These are phyloP conservation scores for Rhinella marina DNA, from an alignment of 2,797 vertebrate genomes.

Conservation along the genomic window DNA sequence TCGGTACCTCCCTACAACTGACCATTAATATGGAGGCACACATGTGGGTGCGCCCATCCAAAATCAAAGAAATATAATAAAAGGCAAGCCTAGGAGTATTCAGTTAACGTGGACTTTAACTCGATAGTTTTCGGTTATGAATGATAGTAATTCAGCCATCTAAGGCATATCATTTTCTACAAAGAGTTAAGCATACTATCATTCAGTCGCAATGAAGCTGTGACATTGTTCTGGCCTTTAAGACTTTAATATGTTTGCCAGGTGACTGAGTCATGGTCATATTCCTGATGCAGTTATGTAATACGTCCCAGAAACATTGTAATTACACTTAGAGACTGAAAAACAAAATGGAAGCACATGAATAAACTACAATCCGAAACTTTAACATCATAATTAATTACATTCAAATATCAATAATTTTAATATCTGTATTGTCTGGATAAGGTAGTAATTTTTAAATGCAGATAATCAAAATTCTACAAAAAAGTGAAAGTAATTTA, in stretches of 20 bases:
- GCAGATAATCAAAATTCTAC: not conserved
- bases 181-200: constrained; percentile 19
- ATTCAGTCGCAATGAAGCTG: constrained; percentile 17
- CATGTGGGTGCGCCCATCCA: no score
- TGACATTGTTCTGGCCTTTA: not conserved
- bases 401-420: no score
- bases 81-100: no score
- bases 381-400: no score
- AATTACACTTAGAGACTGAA: constrained; percentile 37
- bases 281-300: not conserved
- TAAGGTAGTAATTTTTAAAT: not conserved
- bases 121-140: constrained; percentile 37
- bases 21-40: no score
- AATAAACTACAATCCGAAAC: not conserved
- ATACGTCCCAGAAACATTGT: not conserved
- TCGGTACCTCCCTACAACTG: no score
- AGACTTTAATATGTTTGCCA: not conserved
- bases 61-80: no score
- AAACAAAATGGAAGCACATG: not conserved
- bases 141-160: not conserved
- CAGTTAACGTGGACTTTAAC: no score
- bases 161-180: not conserved
- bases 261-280: not conserved
- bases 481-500: not conserved
- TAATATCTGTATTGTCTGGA: no score